Percentiles rank a stretch among this genome's conserved stretches.
phyloP scores from a whole-genome alignment of 2,113 vertebrate genomes.

The Colistium nudipinnis region DNA sequence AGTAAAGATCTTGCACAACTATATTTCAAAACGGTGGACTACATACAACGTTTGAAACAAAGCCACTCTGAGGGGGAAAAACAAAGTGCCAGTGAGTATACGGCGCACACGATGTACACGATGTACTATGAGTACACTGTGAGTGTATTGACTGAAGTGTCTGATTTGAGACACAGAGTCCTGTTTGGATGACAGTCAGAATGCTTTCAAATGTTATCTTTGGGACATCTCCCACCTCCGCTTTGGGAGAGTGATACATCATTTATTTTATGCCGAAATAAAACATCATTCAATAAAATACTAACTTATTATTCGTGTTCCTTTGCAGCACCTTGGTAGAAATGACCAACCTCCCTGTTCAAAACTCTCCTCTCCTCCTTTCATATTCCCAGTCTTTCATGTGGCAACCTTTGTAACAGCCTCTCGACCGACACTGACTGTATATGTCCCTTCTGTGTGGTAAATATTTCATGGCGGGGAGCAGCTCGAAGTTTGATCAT shows the following conservation, averaged over 20 bases:
- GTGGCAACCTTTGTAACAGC: slow-evolving; percentile 68
- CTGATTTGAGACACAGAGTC: not conserved
- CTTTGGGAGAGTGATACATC: slow-evolving; percentile 47
- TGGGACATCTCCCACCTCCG: slow-evolving; percentile 7
- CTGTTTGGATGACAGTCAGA: slow-evolving; percentile 23
- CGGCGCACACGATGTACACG: not conserved
- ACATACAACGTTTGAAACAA: too few relatives aligned
- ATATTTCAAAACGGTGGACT: too few relatives aligned
- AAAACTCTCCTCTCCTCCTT: slow-evolving; percentile 54
- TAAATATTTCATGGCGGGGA: slow-evolving; percentile 81
- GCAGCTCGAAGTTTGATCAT: slow-evolving; percentile 76
- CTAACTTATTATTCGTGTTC: slow-evolving; percentile 45
- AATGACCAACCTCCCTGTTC: slow-evolving; percentile 32
- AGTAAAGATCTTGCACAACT: too few relatives aligned
- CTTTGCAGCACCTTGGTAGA: slow-evolving; percentile 25
- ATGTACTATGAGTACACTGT: not conserved
- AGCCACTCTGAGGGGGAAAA: too few relatives aligned
- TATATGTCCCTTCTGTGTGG: slow-evolving; percentile 72
- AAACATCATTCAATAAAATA: slow-evolving; percentile 61
- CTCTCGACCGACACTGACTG: slow-evolving; percentile 64
- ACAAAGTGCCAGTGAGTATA: not conserved
- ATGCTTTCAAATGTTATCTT: slow-evolving; percentile 30
- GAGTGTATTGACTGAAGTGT: not conserved
- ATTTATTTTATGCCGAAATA: slow-evolving; percentile 59
- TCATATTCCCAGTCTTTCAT: slow-evolving; percentile 72